Percentiles rank a stretch among this genome's conserved stretches.
These are phyloP conservation scores for Ceratosolen solmsi DNA, from an alignment of 1,140 invertebrate species.

Conservation along the genomic window DNA sequence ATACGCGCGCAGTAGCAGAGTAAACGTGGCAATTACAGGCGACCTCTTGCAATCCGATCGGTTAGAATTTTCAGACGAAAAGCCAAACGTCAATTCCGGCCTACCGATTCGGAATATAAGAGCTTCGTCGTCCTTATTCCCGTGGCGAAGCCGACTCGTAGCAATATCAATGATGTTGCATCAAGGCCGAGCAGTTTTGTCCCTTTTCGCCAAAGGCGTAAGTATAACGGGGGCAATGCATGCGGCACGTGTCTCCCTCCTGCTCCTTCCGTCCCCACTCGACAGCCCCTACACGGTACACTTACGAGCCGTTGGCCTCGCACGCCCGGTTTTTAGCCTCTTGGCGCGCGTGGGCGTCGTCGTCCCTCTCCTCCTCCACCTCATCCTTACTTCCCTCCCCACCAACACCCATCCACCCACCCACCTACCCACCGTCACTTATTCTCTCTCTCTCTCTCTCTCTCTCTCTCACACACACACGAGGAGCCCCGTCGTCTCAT, in stretches of 20 bases:
- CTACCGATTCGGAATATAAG: no score
- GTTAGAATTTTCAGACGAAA: no score
- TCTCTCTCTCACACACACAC: no score
- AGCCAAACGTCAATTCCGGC: no score
- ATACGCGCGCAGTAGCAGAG: no score
- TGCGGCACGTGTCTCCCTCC: background rate
- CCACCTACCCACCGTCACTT: no score
- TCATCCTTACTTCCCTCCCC: no score
- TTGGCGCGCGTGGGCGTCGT: background rate
- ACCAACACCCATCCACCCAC: no score
- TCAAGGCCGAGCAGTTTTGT: background rate
- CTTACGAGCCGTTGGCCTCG: constrained; percentile 60
- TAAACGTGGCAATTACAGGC: no score
- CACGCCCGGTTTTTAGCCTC: constrained; percentile 28
- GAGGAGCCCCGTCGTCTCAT: background rate
- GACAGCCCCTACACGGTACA: constrained; percentile 47
- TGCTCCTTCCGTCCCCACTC: background rate
- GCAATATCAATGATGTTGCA: background rate
- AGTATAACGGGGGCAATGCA: background rate
- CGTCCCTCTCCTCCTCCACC: background rate
- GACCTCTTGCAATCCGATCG: no score
- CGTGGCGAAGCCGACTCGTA: background rate
- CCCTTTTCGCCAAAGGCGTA: background rate
- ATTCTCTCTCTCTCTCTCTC: no score
- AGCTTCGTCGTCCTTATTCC: no score